Base-by-base conservation (phyloP, 30 jellyfish, hydroid and myxozoan genomes). In the Aurelia aurita complex sp. Pacific region DNA sequence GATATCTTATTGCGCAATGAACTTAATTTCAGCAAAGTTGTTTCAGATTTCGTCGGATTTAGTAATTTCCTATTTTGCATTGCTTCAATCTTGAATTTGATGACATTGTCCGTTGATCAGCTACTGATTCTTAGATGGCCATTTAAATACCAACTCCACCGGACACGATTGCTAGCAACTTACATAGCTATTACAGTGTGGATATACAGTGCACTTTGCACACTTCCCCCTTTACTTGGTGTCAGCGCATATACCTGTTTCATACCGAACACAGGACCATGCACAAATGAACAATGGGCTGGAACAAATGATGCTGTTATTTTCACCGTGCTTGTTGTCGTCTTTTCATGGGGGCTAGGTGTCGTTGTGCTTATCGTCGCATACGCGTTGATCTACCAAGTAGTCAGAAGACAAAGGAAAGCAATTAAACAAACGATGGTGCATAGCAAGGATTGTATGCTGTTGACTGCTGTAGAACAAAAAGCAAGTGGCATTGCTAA, bases 161-260 rank as follows among this genome's bases (percentile, higher is more conserved):
- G 92, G 74, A 63, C 85, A 4, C 52, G 67, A 55, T 55, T 82
- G 17, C 12, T 4, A 36, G 81, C 92, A 12, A 6, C 52, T 5
- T 36, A 18, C n/a, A 62, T 73, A 65, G 80, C 78, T 32, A 6
- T 42, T 11, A 32, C 32, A 29, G 85, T 74, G 38, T 83, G 92
- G 92, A 67, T 40, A 0, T 73, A 83, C 74, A 71, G 86, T 60
- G 86, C 75, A 33, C 14, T 55, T 14, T 83, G 92, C 23, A 85
- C 74, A 7, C 34, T 83, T 46, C 92, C 92, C 51, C 92, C 92
- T 15, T 76, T 68, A 63, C 46, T 83, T 62, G 92, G 92, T 12
- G 64, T 83, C 60, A 83, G 86, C 75, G 73, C 92, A 38, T 83
- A 83, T 62, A 11, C 73, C 9, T 83, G 92, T 70, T 83, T 83